phyloP scores from a whole-genome alignment of 1,140 invertebrate species.

The Hycleus cichorii region DNA sequence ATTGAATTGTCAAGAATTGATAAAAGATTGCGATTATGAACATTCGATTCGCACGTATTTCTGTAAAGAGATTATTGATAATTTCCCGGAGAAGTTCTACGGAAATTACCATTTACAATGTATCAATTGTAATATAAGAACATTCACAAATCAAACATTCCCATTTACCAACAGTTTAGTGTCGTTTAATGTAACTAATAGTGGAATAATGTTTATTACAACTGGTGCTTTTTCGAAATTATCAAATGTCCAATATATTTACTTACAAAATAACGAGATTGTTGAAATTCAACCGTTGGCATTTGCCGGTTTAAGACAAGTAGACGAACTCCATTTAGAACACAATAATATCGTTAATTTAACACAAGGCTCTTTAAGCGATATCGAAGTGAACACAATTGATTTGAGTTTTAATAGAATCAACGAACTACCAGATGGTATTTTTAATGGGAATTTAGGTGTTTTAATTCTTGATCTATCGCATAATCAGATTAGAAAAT shows the following conservation, averaged over 20 bases:
- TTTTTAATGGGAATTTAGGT: slow-evolving; percentile 26
- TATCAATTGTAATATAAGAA: slow-evolving; percentile 24
- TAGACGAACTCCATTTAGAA: slow-evolving; percentile 31
- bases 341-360: slow-evolving; percentile 28
- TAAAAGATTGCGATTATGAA: slow-evolving; percentile 2
- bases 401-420: slow-evolving; percentile 28
- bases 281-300: slow-evolving; percentile 21
- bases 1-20: neutral
- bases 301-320: slow-evolving; percentile 26
- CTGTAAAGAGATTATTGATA: slow-evolving; percentile 26
- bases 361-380: slow-evolving; percentile 25
- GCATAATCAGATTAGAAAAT: slow-evolving; percentile 24
- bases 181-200: slow-evolving; percentile 28
- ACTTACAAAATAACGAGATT: slow-evolving; percentile 30
- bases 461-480: slow-evolving; percentile 29
- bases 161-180: slow-evolving; percentile 24
- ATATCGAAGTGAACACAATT: slow-evolving; percentile 24
- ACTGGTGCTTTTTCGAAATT: slow-evolving; percentile 26
- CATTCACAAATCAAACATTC: slow-evolving; percentile 28
- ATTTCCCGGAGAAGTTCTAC: slow-evolving; percentile 30
- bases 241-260: slow-evolving; percentile 26
- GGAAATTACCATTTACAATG: slow-evolving; percentile 31
- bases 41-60: slow-evolving; percentile 22
- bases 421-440: slow-evolving; percentile 19
- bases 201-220: slow-evolving; percentile 24